Base-by-base conservation (phyloP, 2,888 invertebrate genomes). In the Aphodius granarius region DNA sequence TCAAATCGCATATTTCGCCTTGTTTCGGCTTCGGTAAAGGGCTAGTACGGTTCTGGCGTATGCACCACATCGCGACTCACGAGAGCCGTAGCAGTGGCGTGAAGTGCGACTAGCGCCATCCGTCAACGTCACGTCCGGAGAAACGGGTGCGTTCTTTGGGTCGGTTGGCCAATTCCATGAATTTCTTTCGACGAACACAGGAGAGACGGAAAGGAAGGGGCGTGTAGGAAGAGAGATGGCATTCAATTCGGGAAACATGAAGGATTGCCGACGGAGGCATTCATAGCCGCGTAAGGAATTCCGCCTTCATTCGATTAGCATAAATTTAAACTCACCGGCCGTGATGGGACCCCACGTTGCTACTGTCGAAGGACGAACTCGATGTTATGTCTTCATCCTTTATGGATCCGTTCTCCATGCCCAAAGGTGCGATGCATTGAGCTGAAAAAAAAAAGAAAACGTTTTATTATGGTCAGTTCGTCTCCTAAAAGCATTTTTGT, bases 381-480 rank as follows among this genome's bases (percentile, higher is more conserved):
- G 96, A 95, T 78, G 91, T 92, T 85, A 96, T 92, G 87, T 95
- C 95, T 82, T 90, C 89, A 89, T 96, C 95, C 82, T 92, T 91
- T 85, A 97, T 96, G 82, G 90, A 90, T 78, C 94, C 94, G 83
- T 93, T 93, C 89, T 95, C 94, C 95, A 97, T 95, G 78, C 97
- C 97, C 85, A 97, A 89, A 73, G 95, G 92, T 80, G 91, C 92
- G 84, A 91, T 92, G 88, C 95, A 95, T 90, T 94, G 92, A 84
- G 93, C 95, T 95, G 91, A 78, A 89, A 90, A 85, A 87, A 80
- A 76, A 66, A 74, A 74, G 63, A 22, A 21, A 73, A 72, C 17
- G 15, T 43, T 71, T 23, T 18, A 72, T 43, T 1, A 43, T 43
- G 43, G 43, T 43, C 43, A 43, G 43, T 43, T 9, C 43, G 1